These are phyloP conservation scores for Labeo catla DNA, from an alignment of 2,113 vertebrate species.

Conservation along the genomic window DNA sequence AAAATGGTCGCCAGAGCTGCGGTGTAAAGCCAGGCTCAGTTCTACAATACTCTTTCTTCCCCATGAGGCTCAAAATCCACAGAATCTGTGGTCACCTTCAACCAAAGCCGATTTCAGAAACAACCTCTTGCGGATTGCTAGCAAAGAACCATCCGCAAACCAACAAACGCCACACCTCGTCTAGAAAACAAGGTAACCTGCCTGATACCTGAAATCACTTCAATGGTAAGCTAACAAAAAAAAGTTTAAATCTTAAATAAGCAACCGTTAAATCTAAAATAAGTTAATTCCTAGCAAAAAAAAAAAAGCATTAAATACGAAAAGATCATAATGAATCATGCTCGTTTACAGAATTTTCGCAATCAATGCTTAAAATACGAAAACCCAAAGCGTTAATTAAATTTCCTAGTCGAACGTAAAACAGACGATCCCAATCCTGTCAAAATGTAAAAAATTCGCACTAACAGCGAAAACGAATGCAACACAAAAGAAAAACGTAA, in stretches of 20 bases:
- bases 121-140: not conserved
- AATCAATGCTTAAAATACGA: too few species aligned
- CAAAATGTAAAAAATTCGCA: not conserved
- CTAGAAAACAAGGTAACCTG: not conserved
- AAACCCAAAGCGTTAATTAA: not conserved
- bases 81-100: not conserved
- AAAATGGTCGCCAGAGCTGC: conserved; percentile 75
- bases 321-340: not conserved
- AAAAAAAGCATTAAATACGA: not conserved
- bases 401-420: not conserved
- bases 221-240: not conserved
- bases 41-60: not conserved
- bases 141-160: not conserved
- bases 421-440: not conserved
- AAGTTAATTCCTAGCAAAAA: not conserved
- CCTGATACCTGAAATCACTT: not conserved
- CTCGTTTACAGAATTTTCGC: not conserved
- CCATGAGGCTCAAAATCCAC: not conserved
- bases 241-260: not conserved
- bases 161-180: not conserved
- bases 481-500: not conserved
- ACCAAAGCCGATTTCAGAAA: not conserved
- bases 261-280: not conserved
- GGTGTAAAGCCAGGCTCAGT: not conserved
- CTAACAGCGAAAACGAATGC: not conserved